Base-by-base conservation (phyloP, 2,113 vertebrate genomes). In the Hiodon alosoides region DNA sequence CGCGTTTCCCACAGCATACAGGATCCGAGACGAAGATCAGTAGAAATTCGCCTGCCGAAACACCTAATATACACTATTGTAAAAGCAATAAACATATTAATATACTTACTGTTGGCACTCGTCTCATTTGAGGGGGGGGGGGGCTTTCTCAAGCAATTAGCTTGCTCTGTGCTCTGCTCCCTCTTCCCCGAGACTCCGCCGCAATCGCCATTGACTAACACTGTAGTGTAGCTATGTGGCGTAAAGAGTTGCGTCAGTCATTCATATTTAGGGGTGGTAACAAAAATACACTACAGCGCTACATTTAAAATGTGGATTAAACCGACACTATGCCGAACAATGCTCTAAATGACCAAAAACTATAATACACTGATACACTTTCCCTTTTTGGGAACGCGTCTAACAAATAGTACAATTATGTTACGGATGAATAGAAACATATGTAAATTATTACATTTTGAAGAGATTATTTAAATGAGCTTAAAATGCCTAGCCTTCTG, bases 161-260 rank as follows among this genome's bases (percentile, higher is more conserved):
- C 80, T 79, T 75, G 72, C 81, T 75, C 51, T 71, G 80, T 2
- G 80, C 81, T 83, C 31, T 76, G 76, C 78, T 73, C 58, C 62
- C 65, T 13, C 58, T 48, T 72, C 70, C 62, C 80, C 78, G 76
- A 76, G 75, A 83, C 83, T 81, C 84, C 83, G 72, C 77, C 77
- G 84, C 81, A 83, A 81, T 86, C 89, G 89, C 89, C 86, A 90
- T 89, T 86, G 85, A 79, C 76, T 72, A 77, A 50, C 65, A 48
- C 17, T 7, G 65, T n/a, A n/a, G 54, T 69, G 67, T 53, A 52
- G 72, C 73, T 69, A 50, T 51, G 51, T 31, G 55, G 70, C 48
- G 7, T 8, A 69, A 61, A 14, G 47, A 48, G 73, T 72, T 80
- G 83, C 86, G 87, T 88, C 85, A 86, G 5, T 79, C 82, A 85